Percentiles rank a stretch among this genome's conserved stretches.
Conservation (phyloP, 2,888 invertebrate genomes). For the Pyrochroa serraticornis region DNA sequence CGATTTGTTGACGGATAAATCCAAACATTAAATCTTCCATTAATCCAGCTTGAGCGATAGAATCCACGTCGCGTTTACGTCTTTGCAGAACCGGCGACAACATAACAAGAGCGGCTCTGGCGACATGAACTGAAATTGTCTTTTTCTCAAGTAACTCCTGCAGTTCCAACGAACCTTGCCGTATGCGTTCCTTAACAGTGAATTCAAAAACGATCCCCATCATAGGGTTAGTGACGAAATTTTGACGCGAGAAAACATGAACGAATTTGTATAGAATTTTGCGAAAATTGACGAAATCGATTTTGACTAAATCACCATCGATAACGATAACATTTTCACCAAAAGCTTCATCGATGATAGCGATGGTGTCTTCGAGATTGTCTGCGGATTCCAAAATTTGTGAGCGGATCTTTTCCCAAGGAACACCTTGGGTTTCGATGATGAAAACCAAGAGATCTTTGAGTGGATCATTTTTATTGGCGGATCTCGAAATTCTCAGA, state of each 20-base stretch:
- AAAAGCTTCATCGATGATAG: conserved; percentile 4
- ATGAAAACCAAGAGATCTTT: neutral
- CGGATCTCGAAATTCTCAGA: neutral
- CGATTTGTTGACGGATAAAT: neutral
- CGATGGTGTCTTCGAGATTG: conserved; percentile 2
- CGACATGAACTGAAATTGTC: neutral
- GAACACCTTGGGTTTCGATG: conserved; percentile 10
- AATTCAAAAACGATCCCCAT: neutral
- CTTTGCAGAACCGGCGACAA: neutral
- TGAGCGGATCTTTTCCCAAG: conserved; percentile 2
- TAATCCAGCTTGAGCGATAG: neutral
- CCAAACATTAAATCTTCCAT: neutral
- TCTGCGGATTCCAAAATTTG: conserved; percentile 3
- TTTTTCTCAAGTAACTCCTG: neutral
- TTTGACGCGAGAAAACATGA: neutral
- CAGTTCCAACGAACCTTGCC: neutral
- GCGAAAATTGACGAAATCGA: neutral
- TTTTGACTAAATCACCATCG: conserved; percentile 7
- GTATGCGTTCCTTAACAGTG: neutral
- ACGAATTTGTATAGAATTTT: neutral
- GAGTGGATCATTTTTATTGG: neutral
- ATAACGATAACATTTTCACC: conserved; percentile 2
- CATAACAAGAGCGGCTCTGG: neutral
- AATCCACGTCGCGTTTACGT: neutral
- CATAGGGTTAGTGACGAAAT: neutral